Percentiles rank a stretch among this genome's conserved stretches.
phyloP scores from a whole-genome alignment of 2,797 vertebrate species.

The Myotis myotis region DNA sequence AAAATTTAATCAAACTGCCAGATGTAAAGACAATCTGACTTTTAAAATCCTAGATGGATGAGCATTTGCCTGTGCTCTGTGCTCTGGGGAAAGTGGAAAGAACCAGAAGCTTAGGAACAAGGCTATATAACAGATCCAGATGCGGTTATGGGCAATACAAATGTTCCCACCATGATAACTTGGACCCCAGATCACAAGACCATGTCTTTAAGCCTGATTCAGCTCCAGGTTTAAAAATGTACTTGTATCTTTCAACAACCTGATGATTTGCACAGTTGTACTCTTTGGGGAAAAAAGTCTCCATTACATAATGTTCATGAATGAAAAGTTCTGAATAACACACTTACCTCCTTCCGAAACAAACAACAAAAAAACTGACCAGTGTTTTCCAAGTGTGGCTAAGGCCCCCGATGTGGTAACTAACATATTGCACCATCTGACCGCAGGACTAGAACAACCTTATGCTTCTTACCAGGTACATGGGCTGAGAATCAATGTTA shows the following conservation, averaged over 20 bases:
- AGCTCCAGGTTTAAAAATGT: neutral
- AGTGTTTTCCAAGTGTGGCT: constrained; percentile 11
- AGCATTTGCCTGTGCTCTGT: neutral
- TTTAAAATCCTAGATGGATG: neutral
- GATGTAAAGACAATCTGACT: neutral
- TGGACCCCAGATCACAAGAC: neutral
- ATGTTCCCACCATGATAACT: neutral
- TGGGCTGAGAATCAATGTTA: neutral
- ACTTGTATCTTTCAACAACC: constrained; percentile 3
- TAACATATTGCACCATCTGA: constrained; percentile 26
- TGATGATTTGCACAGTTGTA: constrained; percentile 48
- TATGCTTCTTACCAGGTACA: neutral
- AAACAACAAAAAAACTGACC: neutral
- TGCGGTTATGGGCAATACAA: neutral
- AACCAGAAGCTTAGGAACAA: neutral
- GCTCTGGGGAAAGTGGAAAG: neutral
- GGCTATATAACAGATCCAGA: neutral
- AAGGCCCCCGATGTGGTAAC: constrained; percentile 36
- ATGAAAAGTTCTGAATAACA: constrained; percentile 50
- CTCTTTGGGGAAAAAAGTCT: constrained; percentile 24
- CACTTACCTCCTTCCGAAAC: constrained; percentile 43
- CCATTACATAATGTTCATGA: constrained; percentile 64
- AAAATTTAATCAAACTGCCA: constrained; percentile 46
- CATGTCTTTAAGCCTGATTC: neutral
- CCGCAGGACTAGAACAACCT: neutral